Evolutionary conservation across 2,113 vertebrate species (phyloP), one percentile per base, ranked within the genome.

Genomic region (Lepus americanus): DNA sequence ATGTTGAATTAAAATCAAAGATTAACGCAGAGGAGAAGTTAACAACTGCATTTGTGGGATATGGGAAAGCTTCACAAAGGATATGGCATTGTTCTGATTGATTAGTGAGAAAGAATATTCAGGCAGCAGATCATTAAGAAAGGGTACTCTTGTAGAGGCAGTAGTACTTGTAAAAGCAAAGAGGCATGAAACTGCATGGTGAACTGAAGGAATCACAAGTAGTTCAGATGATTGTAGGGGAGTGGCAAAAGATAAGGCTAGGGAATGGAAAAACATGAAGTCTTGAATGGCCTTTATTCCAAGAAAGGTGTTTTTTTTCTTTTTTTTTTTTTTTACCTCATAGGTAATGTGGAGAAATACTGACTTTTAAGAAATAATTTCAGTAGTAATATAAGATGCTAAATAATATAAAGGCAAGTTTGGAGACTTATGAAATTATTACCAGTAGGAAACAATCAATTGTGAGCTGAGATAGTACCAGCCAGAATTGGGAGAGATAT

Each of bases 1-100:
- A n/a, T n/a, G n/a, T n/a, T n/a, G n/a, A n/a, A n/a, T 88, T 87
- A 83, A 90, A 79, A 55, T 66, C 5, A 66, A 83, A 70, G 29
- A 16, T 73, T 33, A 64, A 22, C 39, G n/a, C 11, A 64, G 22
- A 39, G 17, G 17, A 59, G 78, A 77, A 95, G 20, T 11, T 77
- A 59, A 90, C n/a, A 78, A 19, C 4, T 67, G 17, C 16, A 33
- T 53, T 55, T 66, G 19, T 78, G 20, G 14, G 49, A 77, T 81
- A 33, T 11, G 49, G 44, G 63, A 63, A 89, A 49, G 19, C 51
- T 86, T 70, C 39, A 81, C 14, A 76, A n/a, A 87, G 11, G 16
- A 51, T 87, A 12, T 59, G 33, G 64, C 63, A 64, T 79, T 92
- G 23, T 88, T 59, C 72, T 73, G 59, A 9, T 10, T 51, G 53